phyloP scores from a whole-genome alignment of 2,113 vertebrate species.

The Myanophis thanlyinensis region DNA sequence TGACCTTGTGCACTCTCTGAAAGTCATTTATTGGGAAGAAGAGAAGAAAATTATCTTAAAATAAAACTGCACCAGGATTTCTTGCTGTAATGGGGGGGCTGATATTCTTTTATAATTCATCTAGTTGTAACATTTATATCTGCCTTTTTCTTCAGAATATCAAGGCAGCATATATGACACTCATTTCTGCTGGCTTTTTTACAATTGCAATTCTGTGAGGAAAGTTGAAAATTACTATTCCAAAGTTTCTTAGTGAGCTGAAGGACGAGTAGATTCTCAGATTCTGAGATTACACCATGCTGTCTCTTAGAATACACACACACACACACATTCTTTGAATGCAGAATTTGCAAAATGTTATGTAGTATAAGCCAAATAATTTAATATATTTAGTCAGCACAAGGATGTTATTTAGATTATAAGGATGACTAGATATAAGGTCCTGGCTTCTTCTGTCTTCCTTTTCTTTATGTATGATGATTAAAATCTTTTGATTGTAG shows the following conservation, averaged over 20 bases:
- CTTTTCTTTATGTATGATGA: background rate
- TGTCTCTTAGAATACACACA: background rate
- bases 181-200: background rate
- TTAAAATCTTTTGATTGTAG: background rate
- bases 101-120: background rate
- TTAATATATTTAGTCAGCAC: background rate
- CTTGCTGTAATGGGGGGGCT: background rate
- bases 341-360: background rate
- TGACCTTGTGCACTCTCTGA: constrained; percentile 27
- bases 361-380: background rate
- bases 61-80: background rate
- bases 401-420: background rate
- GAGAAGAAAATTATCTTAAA: background rate
- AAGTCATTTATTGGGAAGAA: background rate
- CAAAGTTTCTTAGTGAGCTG: background rate
- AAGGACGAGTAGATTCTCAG: background rate
- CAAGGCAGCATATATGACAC: background rate
- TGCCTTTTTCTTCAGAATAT: background rate
- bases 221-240: background rate
- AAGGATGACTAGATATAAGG: background rate
- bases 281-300: background rate
- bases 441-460: background rate
- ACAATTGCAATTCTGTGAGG: background rate
- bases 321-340: background rate
- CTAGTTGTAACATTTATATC: background rate